phyloP scores from a whole-genome alignment of 1,140 invertebrate genomes.

The Nebria ingens region DNA sequence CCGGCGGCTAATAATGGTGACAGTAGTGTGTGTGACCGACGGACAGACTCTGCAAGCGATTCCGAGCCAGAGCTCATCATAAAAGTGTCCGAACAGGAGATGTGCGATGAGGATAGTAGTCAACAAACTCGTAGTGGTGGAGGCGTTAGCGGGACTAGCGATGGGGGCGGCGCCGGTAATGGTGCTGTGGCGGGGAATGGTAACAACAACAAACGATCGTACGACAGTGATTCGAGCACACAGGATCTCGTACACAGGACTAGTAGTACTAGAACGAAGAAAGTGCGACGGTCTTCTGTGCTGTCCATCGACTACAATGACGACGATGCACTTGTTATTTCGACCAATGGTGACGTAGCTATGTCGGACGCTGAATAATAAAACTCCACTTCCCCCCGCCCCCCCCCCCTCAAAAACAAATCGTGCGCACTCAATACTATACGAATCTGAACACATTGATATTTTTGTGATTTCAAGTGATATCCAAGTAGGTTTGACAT shows the following conservation, averaged over 20 bases:
- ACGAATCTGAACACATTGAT: no score
- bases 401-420: no score
- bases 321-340: constrained; percentile 43
- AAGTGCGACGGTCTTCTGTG: constrained; percentile 55
- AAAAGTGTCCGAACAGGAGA: constrained; percentile 21
- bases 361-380: constrained; percentile 28
- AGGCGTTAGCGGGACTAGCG: constrained; percentile 12
- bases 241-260: constrained; percentile 21
- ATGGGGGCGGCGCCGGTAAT: constrained; percentile 26
- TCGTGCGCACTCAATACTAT: no score
- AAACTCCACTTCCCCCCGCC: no score
- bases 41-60: constrained; percentile 13
- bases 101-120: constrained; percentile 20
- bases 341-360: constrained; percentile 43
- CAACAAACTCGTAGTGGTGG: constrained; percentile 8
- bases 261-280: constrained; percentile 42
- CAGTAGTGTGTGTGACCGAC: constrained; percentile 9
- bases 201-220: constrained; percentile 35
- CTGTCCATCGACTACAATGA: constrained; percentile 61
- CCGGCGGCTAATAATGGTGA: constrained; percentile 17
- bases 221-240: constrained; percentile 38
- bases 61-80: constrained; percentile 20
- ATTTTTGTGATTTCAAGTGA: no score
- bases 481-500: no score
- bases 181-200: constrained; percentile 26